Percentiles rank a stretch among this genome's conserved stretches.
Conservation (phyloP, 2,113 vertebrate species). For the Octodon degus region DNA sequence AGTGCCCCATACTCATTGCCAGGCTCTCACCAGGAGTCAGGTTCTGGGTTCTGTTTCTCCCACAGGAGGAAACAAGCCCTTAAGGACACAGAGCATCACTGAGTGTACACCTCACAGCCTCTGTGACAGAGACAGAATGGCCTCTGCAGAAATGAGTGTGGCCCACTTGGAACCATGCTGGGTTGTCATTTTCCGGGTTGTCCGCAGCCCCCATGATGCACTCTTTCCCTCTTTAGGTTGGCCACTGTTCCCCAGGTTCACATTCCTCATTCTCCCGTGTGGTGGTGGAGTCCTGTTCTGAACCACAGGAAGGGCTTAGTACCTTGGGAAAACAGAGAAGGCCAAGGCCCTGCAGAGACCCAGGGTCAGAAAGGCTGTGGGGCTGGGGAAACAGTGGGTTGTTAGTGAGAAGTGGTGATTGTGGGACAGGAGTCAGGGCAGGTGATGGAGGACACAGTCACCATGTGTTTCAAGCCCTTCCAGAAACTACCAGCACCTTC, state of each 20-base stretch:
- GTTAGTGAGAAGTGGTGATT: rapidly evolving
- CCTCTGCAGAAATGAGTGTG: background rate
- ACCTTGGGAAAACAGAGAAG: background rate
- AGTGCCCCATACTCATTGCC: background rate
- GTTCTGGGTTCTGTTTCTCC: rapidly evolving
- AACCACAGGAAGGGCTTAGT: background rate
- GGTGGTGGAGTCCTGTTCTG: background rate
- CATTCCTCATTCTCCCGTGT: background rate
- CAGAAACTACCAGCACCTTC: background rate
- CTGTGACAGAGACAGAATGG: background rate
- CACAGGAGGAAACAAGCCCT: background rate
- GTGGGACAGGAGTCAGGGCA: background rate
- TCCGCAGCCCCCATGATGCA: rapidly evolving
- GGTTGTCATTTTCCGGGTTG: background rate
- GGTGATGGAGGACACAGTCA: rapidly evolving
- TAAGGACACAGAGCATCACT: no score
- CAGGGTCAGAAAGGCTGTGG: background rate
- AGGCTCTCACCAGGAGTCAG: background rate
- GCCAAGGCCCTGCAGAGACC: background rate
- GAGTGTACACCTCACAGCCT: rapidly evolving
- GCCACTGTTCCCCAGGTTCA: background rate
- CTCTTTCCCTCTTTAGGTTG: background rate
- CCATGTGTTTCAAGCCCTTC: background rate
- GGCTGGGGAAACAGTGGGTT: background rate
- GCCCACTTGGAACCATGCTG: background rate